Conservation (phyloP, 2,113 vertebrate genomes). For the Anhinga rufa region DNA sequence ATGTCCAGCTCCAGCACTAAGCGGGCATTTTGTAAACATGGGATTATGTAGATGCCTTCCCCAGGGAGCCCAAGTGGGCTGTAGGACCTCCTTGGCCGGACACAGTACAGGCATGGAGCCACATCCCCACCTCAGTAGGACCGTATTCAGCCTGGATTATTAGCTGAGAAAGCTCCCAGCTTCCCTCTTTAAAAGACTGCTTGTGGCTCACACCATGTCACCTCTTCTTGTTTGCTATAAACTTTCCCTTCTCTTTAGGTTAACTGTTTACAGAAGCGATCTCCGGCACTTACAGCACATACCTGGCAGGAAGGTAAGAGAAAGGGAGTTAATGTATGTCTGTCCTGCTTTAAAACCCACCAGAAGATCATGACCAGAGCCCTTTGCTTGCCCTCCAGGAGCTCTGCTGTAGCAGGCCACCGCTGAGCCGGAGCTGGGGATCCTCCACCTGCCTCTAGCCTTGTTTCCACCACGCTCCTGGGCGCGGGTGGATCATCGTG, state of each 20-base stretch:
- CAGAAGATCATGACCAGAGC: neutral
- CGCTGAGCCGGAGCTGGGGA: neutral
- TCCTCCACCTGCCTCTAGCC: neutral
- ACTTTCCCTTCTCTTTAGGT: neutral
- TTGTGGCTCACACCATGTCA: neutral
- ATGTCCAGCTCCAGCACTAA: neutral
- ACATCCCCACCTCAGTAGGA: neutral
- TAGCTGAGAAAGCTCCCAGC: neutral
- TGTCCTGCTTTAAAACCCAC: neutral
- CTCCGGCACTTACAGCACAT: neutral
- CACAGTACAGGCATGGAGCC: neutral
- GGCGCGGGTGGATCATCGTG: neutral
- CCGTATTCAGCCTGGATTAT: neutral
- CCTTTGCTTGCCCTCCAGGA: neutral
- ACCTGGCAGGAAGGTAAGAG: neutral
- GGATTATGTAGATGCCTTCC: neutral
- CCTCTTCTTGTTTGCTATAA: neutral
- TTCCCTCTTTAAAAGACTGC: neutral
- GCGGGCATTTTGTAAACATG: neutral
- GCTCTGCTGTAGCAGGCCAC: neutral
- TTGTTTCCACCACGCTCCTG: neutral
- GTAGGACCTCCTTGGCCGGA: neutral
- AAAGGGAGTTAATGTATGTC: fast-evolving
- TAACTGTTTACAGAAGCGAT: neutral
- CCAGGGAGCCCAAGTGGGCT: neutral